Evolutionary conservation across 2,888 invertebrate genomes (phyloP), one percentile per base, ranked within the genome.

Genomic region (Erynnis tages): DNA sequence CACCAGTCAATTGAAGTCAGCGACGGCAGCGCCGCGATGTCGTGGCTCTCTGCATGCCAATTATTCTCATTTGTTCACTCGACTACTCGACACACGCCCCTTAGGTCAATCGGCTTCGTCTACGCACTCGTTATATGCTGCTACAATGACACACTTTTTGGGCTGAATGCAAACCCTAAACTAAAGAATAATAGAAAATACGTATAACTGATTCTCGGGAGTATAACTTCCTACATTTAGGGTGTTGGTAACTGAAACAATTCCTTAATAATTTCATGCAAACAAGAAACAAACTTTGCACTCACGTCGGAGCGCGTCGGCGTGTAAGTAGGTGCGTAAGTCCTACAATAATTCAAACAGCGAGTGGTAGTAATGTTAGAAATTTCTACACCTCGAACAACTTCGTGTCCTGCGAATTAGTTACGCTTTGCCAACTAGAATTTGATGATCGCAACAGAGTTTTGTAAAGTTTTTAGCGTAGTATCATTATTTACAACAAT

Each of bases 241-340:
- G 8, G 23, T 1, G 43, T 48, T 41, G 54, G 58, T 54, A 64
- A 68, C 69, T 69, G 63, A 66, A 74, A 67, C 69, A 71, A 72
- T 66, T 73, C 60, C 59, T 49, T 55, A 61, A 65, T 67, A 73
- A 74, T 77, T 69, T 66, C 70, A 79, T 79, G 79, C 75, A 75
- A 79, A 82, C 77, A 77, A 73, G 76, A 75, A 82, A 77, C 81
- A 80, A 80, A 85, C 82, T 84, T 84, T 77, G 76, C 79, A 82
- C 81, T 82, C 77, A 76, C 76, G 69, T 64, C 69, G 67, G 63
- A 68, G 71, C 76, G 75, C 75, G 69, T 66, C 69, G 68, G 63
- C 70, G 70, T 75, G 75, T 82, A 81, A 82, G 79, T 82, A 79
- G 76, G 80, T 81, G 79, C 81, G 76, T 80, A 81, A 80, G 79